Conservation (phyloP, 2,888 invertebrate genomes). For the Drosophila emarginata region DNA sequence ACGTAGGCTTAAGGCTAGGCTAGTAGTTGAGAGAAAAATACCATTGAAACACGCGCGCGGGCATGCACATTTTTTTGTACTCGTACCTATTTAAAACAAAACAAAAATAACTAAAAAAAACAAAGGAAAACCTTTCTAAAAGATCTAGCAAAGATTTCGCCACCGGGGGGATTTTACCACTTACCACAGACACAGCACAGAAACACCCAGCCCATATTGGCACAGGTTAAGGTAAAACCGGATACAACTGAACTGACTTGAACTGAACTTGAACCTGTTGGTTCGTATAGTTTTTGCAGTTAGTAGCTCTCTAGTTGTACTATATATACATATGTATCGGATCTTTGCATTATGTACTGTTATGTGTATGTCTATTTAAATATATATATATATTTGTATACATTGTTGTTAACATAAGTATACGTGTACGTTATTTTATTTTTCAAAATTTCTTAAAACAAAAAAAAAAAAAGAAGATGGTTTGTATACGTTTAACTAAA, state of each 20-base stretch:
- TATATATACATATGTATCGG: neutral
- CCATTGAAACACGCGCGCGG: constrained; percentile 67
- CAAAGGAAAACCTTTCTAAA: neutral
- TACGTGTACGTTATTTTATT: neutral
- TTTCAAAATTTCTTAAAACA: too few relatives aligned
- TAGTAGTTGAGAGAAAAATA: constrained; percentile 44
- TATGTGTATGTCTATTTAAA: constrained; percentile 64
- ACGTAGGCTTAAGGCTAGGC: constrained; percentile 61
- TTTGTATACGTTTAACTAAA: too few relatives aligned
- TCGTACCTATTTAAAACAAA: constrained; percentile 49
- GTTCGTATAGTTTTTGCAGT: constrained; percentile 12
- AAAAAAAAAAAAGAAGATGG: too few relatives aligned
- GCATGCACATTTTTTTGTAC: constrained; percentile 36
- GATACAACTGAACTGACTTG: constrained; percentile 1
- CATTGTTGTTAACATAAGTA: constrained; percentile 38
- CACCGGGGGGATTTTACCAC: neutral
- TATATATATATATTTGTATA: constrained; percentile 54
- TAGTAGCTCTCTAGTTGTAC: constrained; percentile 37
- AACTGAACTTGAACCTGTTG: constrained; percentile 1
- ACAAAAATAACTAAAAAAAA: constrained; percentile 26
- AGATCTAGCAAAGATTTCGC: neutral
- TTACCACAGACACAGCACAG: neutral
- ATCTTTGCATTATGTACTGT: constrained; percentile 23
- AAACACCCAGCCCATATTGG: constrained; percentile 10
- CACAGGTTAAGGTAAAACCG: constrained; percentile 3